Conservation (phyloP, 2,113 vertebrate genomes). For the Ammodytes marinus region DNA sequence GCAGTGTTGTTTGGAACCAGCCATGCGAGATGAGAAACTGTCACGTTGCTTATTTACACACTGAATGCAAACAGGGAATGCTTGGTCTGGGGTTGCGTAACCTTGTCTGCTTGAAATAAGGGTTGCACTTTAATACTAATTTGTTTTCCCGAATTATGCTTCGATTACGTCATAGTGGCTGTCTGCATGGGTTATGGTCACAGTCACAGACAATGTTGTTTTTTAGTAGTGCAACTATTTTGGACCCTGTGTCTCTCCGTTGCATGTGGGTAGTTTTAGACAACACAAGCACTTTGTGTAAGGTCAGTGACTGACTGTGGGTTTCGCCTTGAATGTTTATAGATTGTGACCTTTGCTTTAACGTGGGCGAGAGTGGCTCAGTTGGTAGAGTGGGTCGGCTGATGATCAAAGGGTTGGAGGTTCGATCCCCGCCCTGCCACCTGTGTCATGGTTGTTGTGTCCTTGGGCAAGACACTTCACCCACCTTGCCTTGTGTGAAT, state of each 20-base stretch:
- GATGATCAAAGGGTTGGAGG: no score
- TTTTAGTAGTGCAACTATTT: no score
- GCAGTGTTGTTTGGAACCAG: not conserved
- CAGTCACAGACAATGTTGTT: not conserved
- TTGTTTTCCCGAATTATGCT: not conserved
- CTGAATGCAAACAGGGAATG: not conserved
- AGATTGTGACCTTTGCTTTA: not conserved
- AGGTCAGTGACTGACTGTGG: no score
- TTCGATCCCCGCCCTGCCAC: no score
- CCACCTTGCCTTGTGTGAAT: no score
- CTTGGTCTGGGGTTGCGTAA: not conserved
- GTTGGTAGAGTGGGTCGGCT: no score
- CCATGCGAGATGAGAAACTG: not conserved
- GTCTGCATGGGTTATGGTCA: not conserved
- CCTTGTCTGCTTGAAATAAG: not conserved
- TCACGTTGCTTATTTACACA: constrained; percentile 11
- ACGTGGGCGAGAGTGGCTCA: no score
- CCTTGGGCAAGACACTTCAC: no score
- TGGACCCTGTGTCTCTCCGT: not conserved
- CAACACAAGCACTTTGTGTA: not conserved
- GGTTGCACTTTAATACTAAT: not conserved
- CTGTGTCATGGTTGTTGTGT: no score
- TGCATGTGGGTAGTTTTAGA: not conserved
- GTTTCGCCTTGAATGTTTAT: not conserved
- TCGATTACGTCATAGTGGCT: not conserved